phyloP scores from a whole-genome alignment of 2,113 vertebrate species.

The Mirounga angustirostris region DNA sequence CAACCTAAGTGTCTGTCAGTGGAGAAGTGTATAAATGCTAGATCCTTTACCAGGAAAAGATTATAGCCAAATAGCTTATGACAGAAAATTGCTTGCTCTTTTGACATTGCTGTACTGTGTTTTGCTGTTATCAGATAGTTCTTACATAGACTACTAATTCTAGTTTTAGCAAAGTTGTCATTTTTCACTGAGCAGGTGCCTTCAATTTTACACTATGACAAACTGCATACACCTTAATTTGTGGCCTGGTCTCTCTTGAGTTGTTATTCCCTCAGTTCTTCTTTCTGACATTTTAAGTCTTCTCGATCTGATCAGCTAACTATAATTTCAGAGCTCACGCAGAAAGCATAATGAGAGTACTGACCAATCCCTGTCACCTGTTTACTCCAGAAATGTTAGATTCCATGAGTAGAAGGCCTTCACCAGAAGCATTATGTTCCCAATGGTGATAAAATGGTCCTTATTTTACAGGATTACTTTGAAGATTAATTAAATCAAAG shows the following conservation, averaged over 20 bases:
- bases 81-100: neutral
- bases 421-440: conserved; percentile 16
- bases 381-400: neutral
- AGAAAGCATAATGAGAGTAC: neutral
- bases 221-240: conserved; percentile 37
- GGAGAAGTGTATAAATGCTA: neutral
- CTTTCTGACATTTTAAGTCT: conserved; percentile 23
- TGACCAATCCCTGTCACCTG: neutral
- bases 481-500: neutral
- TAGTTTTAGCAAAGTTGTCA: conserved; percentile 16
- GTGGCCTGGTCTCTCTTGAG: neutral
- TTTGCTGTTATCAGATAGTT: neutral
- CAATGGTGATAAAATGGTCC: neutral
- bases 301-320: conserved; percentile 33
- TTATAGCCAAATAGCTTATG: neutral
- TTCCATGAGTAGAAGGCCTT: neutral
- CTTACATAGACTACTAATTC: neutral
- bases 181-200: conserved; percentile 4
- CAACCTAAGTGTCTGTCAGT: neutral
- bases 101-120: neutral
- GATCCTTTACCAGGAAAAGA: conserved; percentile 1
- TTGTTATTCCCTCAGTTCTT: neutral
- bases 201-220: neutral
- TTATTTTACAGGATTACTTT: neutral
- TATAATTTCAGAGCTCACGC: neutral